Evolutionary conservation across 2,113 vertebrate species (phyloP).

Genomic region (Festucalex cinctus): DNA sequence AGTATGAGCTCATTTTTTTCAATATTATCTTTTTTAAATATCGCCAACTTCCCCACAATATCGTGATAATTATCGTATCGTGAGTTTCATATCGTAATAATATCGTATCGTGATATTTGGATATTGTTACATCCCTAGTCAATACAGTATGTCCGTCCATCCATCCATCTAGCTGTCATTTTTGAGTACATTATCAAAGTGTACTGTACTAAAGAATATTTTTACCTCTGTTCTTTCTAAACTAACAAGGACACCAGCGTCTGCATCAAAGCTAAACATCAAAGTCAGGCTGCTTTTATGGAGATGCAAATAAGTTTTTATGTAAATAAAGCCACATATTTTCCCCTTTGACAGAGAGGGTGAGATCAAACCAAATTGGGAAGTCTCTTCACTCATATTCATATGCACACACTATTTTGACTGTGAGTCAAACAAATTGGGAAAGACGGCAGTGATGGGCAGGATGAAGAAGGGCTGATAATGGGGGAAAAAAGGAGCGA

Average conservation of each 20-base stretch:
- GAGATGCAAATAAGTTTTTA: neutral
- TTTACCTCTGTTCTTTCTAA: neutral
- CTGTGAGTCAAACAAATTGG: constrained; percentile 1
- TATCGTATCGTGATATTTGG: too few relatives aligned
- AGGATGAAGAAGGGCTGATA: neutral
- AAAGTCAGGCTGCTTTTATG: constrained; percentile 6
- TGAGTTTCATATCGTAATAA: too few relatives aligned
- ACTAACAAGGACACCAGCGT: constrained; percentile 2
- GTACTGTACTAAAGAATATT: neutral
- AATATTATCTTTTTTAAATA: too few relatives aligned
- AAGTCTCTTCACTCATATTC: neutral
- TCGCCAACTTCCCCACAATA: too few relatives aligned
- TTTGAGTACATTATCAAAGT: neutral
- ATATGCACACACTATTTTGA: neutral
- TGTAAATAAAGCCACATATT: constrained; percentile 3
- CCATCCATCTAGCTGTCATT: neutral
- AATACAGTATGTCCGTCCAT: too few relatives aligned
- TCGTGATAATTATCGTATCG: too few relatives aligned
- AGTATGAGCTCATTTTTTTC: too few relatives aligned
- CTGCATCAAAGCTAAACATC: constrained; percentile 4
- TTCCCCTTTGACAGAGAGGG: neutral
- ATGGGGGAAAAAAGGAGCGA: neutral
- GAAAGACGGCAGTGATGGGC: neutral
- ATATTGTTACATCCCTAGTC: too few relatives aligned
- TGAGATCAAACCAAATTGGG: constrained; percentile 9